Evolutionary conservation across 2,113 vertebrate species (phyloP).

Genomic region (Galbula dea): DNA sequence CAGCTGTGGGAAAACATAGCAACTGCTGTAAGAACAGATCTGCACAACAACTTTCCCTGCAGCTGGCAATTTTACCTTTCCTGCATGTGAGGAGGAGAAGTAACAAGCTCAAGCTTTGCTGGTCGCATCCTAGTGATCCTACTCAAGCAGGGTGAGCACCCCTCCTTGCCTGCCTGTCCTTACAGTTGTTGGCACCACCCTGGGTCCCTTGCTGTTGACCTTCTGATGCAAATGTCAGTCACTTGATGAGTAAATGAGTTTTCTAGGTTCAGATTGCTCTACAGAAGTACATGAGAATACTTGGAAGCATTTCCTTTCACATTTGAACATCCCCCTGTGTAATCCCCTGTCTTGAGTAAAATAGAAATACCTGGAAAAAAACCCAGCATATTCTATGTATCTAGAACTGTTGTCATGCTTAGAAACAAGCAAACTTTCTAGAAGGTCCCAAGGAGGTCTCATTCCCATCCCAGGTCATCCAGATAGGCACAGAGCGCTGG

Average conservation of each 20-base stretch:
- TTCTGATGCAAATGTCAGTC: background rate
- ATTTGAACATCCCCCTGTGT: background rate
- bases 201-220: background rate
- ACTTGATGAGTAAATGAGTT: background rate
- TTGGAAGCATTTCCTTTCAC: background rate
- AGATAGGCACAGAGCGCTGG: fast-evolving
- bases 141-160: background rate
- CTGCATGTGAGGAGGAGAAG: background rate
- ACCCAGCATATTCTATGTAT: background rate
- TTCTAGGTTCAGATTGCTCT: background rate
- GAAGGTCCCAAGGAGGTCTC: background rate
- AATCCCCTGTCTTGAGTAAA: background rate
- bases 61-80: background rate
- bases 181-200: fast-evolving
- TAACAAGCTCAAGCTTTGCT: background rate
- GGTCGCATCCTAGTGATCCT: background rate
- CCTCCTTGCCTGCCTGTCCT: background rate
- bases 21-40: background rate
- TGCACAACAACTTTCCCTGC: background rate
- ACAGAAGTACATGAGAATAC: background rate
- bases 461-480: background rate
- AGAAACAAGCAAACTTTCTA: background rate
- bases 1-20: background rate
- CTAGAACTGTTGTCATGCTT: background rate
- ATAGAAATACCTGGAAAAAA: background rate